Evolutionary conservation across 2,797 vertebrate genomes (phyloP).

Genomic region (Coreius guichenoti): DNA sequence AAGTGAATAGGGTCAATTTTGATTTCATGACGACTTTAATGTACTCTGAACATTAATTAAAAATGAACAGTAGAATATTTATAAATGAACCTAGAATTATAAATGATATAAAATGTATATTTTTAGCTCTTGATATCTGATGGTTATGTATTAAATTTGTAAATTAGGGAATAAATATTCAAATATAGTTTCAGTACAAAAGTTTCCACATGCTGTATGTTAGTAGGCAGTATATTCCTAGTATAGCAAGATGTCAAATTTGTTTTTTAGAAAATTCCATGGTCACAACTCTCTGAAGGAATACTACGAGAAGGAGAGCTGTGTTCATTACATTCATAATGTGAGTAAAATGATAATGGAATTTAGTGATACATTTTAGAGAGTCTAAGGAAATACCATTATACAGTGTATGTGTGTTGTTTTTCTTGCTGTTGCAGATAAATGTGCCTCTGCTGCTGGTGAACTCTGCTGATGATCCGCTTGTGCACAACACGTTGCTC

Average conservation of each 20-base stretch:
- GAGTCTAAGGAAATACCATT: not conserved
- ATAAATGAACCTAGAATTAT: not conserved
- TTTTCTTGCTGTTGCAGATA: constrained; percentile 77
- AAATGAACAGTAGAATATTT: not conserved
- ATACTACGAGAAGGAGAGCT: constrained; percentile 98
- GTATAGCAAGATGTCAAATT: constrained; percentile 2
- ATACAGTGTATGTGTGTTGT: not conserved
- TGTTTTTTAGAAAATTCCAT: constrained; percentile 89
- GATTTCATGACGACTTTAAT: not conserved
- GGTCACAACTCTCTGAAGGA: constrained; percentile 94
- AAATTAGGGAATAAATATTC: not conserved
- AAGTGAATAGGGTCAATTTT: no score
- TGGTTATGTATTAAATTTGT: not conserved
- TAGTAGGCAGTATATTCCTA: not conserved
- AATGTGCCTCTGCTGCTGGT: constrained; percentile 94
- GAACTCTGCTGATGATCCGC: constrained; percentile 93
- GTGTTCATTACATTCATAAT: constrained; percentile 93
- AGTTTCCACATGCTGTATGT: not conserved
- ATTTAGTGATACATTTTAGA: not conserved
- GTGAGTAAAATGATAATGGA: constrained; percentile 75
- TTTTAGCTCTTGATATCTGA: not conserved
- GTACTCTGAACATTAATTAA: not conserved
- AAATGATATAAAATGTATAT: not conserved
- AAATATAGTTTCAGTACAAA: not conserved
- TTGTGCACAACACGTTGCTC: constrained; percentile 93